Percentiles rank a stretch among this genome's conserved stretches.
Conservation (phyloP, 2,888 invertebrate species). For the Zygaena filipendulae region DNA sequence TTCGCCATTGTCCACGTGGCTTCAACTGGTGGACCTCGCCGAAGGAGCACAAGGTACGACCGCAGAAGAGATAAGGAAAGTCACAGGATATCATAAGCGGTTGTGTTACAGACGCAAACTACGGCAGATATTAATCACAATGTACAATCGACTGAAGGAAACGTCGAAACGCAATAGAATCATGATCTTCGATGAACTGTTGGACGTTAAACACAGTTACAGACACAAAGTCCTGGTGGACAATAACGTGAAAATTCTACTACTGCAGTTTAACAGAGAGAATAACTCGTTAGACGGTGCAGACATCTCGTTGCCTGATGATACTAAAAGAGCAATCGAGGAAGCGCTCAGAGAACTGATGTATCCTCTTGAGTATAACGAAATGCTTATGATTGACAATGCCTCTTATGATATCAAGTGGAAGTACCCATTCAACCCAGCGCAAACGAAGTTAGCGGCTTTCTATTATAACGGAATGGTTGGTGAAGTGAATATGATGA, state of each 20-base stretch:
- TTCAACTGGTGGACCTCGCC: conserved; percentile 35
- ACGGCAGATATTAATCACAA: conserved; percentile 23
- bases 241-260: conserved; percentile 26
- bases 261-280: conserved; percentile 28
- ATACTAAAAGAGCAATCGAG: conserved; percentile 23
- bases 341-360: too few species aligned
- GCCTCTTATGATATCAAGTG: conserved; percentile 34
- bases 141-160: conserved; percentile 22
- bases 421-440: conserved; percentile 31
- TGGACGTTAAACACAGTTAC: conserved; percentile 28
- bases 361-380: conserved; percentile 31
- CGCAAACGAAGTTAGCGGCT: conserved; percentile 20
- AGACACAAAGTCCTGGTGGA: conserved; percentile 23
- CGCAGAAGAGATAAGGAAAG: conserved; percentile 30
- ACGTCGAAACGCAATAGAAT: conserved; percentile 27
- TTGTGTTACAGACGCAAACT: conserved; percentile 32
- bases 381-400: conserved; percentile 32
- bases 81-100: conserved; percentile 29
- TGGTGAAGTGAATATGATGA: conserved; percentile 42
- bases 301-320: conserved; percentile 24
- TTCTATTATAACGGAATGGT: conserved; percentile 25
- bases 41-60: conserved; percentile 35
- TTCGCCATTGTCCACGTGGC: conserved; percentile 42
- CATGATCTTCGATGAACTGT: conserved; percentile 30
- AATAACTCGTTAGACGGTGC: conserved; percentile 22